These are phyloP conservation scores for Beaufortia kweichowensis DNA, from an alignment of 2,113 vertebrate species.

Conservation along the genomic window DNA sequence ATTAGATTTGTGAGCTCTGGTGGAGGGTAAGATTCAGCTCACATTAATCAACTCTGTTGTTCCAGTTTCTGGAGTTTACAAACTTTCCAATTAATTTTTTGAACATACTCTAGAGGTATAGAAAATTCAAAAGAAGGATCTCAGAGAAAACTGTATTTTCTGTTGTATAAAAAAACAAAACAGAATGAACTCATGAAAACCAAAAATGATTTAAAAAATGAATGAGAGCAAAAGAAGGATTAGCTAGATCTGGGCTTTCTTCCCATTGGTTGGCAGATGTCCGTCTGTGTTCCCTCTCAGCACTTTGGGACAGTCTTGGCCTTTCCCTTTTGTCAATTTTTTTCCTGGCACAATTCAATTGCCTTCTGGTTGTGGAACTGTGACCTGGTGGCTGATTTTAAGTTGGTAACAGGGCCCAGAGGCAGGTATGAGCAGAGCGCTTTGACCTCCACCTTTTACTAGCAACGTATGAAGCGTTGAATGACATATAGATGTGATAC, in stretches of 20 bases:
- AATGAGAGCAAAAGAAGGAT: neutral
- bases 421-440: constrained; percentile 25
- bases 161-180: neutral
- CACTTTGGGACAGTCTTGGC: neutral
- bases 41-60: neutral
- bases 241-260: neutral
- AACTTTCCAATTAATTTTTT: neutral
- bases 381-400: constrained; percentile 26
- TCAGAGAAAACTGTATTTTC: neutral
- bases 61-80: neutral
- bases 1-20: neutral
- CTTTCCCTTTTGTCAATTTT: neutral
- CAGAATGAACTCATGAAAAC: neutral
- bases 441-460: constrained; percentile 34
- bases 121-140: neutral
- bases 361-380: constrained; percentile 15
- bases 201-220: neutral
- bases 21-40: neutral
- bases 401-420: constrained; percentile 21
- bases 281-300: neutral
- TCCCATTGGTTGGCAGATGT: constrained; percentile 13
- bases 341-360: neutral
- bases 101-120: neutral
- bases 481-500: constrained; percentile 41
- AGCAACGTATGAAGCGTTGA: constrained; percentile 42